A percentile compares a stretch with the other conserved stretches of the same genome.
Evolutionary conservation across 2,113 vertebrate species (phyloP).

Genomic region (Atrichornis clamosus): DNA sequence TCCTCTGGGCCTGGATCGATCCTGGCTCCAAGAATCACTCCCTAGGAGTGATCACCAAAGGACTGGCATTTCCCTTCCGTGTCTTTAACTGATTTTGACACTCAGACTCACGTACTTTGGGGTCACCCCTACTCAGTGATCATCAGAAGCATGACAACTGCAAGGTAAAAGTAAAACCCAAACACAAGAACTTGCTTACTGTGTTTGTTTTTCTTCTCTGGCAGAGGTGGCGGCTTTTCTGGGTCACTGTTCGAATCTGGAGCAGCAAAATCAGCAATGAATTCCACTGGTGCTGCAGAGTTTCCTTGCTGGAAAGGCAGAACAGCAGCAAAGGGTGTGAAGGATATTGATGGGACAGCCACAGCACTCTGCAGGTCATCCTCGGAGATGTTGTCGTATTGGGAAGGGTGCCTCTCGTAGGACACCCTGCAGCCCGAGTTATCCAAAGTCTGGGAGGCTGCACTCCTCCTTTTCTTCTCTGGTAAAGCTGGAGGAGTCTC

Average conservation of each 20-base stretch:
- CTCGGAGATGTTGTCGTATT: slow-evolving; percentile 92
- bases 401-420: slow-evolving; percentile 89
- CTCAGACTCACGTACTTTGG: neutral
- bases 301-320: slow-evolving; percentile 85
- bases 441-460: slow-evolving; percentile 75
- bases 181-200: slow-evolving; percentile 78
- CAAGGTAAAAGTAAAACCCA: neutral
- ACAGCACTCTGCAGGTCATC: slow-evolving; percentile 78
- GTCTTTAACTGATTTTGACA: neutral
- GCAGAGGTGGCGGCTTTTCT: slow-evolving; percentile 89
- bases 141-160: neutral
- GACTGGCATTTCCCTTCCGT: neutral
- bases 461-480: slow-evolving; percentile 91
- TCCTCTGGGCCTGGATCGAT: neutral
- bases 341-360: slow-evolving; percentile 57
- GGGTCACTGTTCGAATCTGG: slow-evolving; percentile 75
- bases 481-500: slow-evolving; percentile 90
- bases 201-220: slow-evolving; percentile 95
- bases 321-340: slow-evolving; percentile 81
- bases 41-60: neutral
- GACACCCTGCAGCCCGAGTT: slow-evolving; percentile 71
- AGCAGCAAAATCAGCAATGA: slow-evolving; percentile 75
- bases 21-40: neutral
- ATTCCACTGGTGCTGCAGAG: slow-evolving; percentile 70
- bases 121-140: neutral